Evolutionary conservation across 2,797 vertebrate species (phyloP), one percentile per base, ranked within the genome.

Genomic region (Micromesistius poutassou): DNA sequence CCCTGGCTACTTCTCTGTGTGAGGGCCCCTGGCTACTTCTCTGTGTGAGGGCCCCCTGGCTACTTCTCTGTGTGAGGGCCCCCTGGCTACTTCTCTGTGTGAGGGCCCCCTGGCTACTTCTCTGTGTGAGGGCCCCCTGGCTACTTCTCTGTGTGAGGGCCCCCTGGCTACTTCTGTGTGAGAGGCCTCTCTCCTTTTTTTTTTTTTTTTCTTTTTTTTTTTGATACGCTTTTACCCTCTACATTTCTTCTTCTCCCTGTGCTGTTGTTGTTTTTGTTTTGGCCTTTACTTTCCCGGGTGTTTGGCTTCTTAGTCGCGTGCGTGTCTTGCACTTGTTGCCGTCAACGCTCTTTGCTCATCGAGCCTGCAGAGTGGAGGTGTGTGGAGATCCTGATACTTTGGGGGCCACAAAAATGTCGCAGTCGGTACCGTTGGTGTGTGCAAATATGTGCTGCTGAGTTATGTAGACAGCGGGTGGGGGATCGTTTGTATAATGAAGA

Each of bases 1-100:
- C 79, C 88, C 77, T 77, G 78, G 82, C 72, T 85, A 84, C 90
- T 76, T 86, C 25, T 91, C 75, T 84, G 77, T 22, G 55, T 7
- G 55, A 77, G 66, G 85, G 85, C 73, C 68, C 77, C 79, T 83
- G 79, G 30, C 86, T 80, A 80, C 79, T 79, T 79, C 79, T 86
- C 46, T 50, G 16, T 50, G 16, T 50, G 46, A 13, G 2, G 10
- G 46, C 1, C 55, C 55, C 22, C 55, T 62, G 22, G 55, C 1
- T 62, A 62, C 22, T n/a, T 25, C 22, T 62, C 6, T 62, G 22
- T 62, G n/a, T 19, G 3, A 50, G 46, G 46, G 55, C 5, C 55
- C 55, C 55, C n/a, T 66, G 55, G n/a, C 22, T 66, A 66, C 55
- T 66, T 55, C 50, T 55, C 19, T 55, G 19, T 22, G 22, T 50